Percentiles rank a stretch among this genome's conserved stretches.
Conservation (phyloP, 2,888 invertebrate genomes). For the Zygogramma bicolorata region DNA sequence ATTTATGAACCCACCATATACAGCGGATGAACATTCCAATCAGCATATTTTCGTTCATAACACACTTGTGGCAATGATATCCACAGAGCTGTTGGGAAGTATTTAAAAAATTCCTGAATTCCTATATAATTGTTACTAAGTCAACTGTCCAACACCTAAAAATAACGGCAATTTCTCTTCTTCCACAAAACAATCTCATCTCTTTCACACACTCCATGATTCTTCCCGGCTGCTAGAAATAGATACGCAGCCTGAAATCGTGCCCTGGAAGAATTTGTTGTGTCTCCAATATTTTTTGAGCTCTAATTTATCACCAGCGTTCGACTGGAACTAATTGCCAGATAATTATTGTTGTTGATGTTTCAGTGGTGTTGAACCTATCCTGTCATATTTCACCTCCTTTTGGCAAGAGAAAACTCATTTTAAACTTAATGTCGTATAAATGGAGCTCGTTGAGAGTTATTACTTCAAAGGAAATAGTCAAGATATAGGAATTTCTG, state of each 20-base stretch:
- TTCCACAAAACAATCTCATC: neutral
- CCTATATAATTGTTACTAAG: neutral
- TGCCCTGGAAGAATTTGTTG: slow-evolving; percentile 16
- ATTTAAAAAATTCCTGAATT: neutral
- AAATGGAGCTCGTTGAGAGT: neutral
- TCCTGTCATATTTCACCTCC: slow-evolving; percentile 4
- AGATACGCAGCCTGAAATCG: neutral
- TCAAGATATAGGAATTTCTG: no score
- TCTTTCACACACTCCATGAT: slow-evolving; percentile 8
- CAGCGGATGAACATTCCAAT: no score
- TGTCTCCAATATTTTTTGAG: slow-evolving; percentile 15
- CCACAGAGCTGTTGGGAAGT: no score
- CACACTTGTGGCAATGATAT: no score
- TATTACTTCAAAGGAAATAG: no score
- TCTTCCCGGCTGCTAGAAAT: slow-evolving; percentile 14
- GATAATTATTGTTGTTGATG: slow-evolving; percentile 13
- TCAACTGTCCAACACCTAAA: neutral
- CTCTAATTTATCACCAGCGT: slow-evolving; percentile 15
- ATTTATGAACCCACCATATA: no score
- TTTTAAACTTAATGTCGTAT: neutral
- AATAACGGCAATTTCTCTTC: neutral
- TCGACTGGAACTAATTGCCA: slow-evolving; percentile 20
- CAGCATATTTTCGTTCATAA: no score
- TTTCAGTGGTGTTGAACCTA: neutral
- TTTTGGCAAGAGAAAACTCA: neutral